phyloP scores from a whole-genome alignment of 92 coral and sea anemone genomes.

The Epizoanthus stellaris region DNA sequence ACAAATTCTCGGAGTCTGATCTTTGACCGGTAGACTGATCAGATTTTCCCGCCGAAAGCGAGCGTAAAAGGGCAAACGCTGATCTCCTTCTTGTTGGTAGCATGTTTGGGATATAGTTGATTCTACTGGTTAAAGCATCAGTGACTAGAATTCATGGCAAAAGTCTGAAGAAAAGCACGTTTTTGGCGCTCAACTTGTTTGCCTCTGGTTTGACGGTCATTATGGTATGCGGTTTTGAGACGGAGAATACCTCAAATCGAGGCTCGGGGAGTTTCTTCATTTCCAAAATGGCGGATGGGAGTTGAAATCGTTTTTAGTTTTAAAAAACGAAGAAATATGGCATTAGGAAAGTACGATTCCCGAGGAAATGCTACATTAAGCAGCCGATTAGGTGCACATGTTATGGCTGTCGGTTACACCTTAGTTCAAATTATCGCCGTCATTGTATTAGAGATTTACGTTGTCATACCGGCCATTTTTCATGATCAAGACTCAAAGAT shows the following conservation, averaged over 20 bases:
- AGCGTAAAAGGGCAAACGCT: slow-evolving; percentile 34
- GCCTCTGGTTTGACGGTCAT: not conserved
- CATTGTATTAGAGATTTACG: slow-evolving; percentile 54
- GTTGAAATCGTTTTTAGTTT: not conserved
- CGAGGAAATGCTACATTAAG: slow-evolving; percentile 40
- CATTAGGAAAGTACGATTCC: slow-evolving; percentile 16
- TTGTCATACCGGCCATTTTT: slow-evolving; percentile 70
- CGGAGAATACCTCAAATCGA: slow-evolving; percentile 15
- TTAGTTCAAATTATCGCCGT: slow-evolving; percentile 27
- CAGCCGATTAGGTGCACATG: slow-evolving; percentile 49
- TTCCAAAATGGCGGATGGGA: slow-evolving; percentile 1
- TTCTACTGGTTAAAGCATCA: not conserved
- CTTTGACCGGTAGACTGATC: slow-evolving; percentile 21
- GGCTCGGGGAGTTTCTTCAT: not conserved
- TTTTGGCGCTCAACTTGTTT: slow-evolving; percentile 2
- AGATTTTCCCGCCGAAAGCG: slow-evolving; percentile 41
- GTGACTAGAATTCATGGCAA: not conserved
- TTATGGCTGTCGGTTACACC: slow-evolving; percentile 57
- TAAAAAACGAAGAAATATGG: not conserved
- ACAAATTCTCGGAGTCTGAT: slow-evolving; percentile 13
- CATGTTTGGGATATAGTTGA: not conserved
- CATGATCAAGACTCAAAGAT: slow-evolving; percentile 29
- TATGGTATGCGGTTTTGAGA: slow-evolving; percentile 38
- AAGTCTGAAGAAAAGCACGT: not conserved
- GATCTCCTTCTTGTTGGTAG: slow-evolving; percentile 28